Evolutionary conservation across 2,797 vertebrate genomes (phyloP), one percentile per base, ranked within the genome.

Genomic region (Margarornis squamiger): DNA sequence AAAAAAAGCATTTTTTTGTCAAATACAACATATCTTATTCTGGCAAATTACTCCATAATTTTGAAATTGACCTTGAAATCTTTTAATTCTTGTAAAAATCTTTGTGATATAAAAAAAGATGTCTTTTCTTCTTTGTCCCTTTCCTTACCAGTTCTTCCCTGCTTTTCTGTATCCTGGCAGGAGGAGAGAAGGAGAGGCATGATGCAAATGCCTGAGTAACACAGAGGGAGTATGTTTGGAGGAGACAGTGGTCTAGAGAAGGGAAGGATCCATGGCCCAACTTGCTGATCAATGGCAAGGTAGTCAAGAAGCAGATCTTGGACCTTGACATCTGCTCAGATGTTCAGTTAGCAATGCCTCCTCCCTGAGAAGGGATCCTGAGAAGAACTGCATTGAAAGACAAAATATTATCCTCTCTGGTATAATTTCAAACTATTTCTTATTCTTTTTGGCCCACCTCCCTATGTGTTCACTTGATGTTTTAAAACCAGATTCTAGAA

Each of bases 281-380:
- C 15, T n/a, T 61, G 22, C 12, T 2, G 0, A 23, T 39, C 19
- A 49, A 7, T 1, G 7, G 3, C 10, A 20, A 0, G 0, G 8
- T 1, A 2, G 14, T 54, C 46, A 39, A 1, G 5, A 26, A 51
- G 24, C 6, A 61, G 39, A 52, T 2, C 63, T 80, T 65, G 18
- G 63, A 71, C 10, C n/a, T n/a, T 21, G 43, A 34, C 0, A 0
- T 57, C 32, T 3, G 0, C 7, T 59, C 59, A 75, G 41, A 16
- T 1, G 1, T 10, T 72, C 34, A 45, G 34, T 24, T 36, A 11
- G 5, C 8, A 0, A 27, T 34, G 21, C 2, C 14, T 10, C 14
- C 67, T 94, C 15, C 26, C 65, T 55, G 32, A n/a, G n/a, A n/a
- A n/a, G n/a, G 23, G 16, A 73, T 57, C 11, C 39, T 63, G 41